Percentiles rank a stretch among this genome's conserved stretches.
These are phyloP conservation scores for Leptestheria dahalacensis DNA, from an alignment of 1,140 invertebrate genomes.

Conservation along the genomic window DNA sequence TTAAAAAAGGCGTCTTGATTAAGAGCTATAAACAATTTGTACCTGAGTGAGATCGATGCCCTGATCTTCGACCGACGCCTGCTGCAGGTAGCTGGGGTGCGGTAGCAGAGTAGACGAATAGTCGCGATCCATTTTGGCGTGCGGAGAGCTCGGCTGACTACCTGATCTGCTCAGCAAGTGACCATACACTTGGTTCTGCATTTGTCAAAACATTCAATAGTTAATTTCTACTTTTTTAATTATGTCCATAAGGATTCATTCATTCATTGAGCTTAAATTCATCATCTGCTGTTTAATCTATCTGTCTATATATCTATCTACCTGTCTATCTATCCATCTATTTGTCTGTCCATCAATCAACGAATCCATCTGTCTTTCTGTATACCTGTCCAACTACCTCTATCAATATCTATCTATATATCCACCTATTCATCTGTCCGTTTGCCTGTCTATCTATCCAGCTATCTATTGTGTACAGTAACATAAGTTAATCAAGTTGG, in stretches of 20 bases:
- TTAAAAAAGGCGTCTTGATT: neutral
- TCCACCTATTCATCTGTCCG: too few species aligned
- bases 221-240: neutral
- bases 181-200: conserved; percentile 7
- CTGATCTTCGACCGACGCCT: conserved; percentile 38
- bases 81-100: conserved; percentile 22
- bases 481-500: too few species aligned
- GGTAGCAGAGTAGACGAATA: conserved; percentile 19
- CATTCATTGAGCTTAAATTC: too few species aligned
- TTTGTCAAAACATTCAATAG: neutral
- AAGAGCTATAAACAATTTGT: conserved; percentile 5
- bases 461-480: too few species aligned
- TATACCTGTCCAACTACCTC: too few species aligned
- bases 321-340: too few species aligned
- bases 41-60: conserved; percentile 45
- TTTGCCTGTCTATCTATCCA: too few species aligned
- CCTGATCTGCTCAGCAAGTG: conserved; percentile 14
- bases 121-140: conserved; percentile 16
- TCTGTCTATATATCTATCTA: too few species aligned
- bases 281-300: too few species aligned
- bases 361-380: too few species aligned
- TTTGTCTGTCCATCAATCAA: too few species aligned
- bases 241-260: neutral
- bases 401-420: too few species aligned
- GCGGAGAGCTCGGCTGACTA: conserved; percentile 14